Base-by-base conservation (phyloP, 2,113 vertebrate genomes). In the Aegithalos caudatus region DNA sequence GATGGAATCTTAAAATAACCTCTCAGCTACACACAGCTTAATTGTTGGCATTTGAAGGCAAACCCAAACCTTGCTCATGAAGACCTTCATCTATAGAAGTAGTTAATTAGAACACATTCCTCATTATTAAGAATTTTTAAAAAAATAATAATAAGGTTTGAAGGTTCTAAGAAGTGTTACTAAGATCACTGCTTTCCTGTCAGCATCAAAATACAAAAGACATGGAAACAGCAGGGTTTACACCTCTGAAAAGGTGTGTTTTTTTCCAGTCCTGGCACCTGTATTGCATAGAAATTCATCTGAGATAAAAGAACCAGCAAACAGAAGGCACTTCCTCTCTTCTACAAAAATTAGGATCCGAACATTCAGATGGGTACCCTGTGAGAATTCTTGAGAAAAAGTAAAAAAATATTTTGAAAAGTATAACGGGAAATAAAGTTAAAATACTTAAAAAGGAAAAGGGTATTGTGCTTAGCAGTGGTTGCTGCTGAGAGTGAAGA, bases 341-440 rank as follows among this genome's bases (percentile, higher is more conserved):
- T 38, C 29, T 11, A 47, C 3, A 37, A 72, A 70, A 93, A 70
- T 15, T 4, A 60, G 31, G 31, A 82, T 16, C 22, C 2, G 0
- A 83, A 73, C 25, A 61, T 9, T 95, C 58, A 91, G 37, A 61
- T 8, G 9, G 9, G 5, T 42, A 67, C 7, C 29, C 37, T 20
- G 10, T 21, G 28, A 93, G 47, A 81, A 74, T 54, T 93, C n/a
- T 3, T 5, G 12, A 13, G 37, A 13, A 51, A 50, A 65, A 65
- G 6, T 20, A 1, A 50, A 77, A 53, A 71, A 56, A 24, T 31
- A 24, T 31, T 15, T 1, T 53, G 33, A 66, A 54, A 84, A 83
- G 22, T 21, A 44, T 6, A 27, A 33, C 3, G 7, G 18, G 1
- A 4, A 4, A 5, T 35, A 8, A 25, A 1, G 12, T 64, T 56